phyloP scores from a whole-genome alignment of 2,113 vertebrate species.

The Callipepla californica region DNA sequence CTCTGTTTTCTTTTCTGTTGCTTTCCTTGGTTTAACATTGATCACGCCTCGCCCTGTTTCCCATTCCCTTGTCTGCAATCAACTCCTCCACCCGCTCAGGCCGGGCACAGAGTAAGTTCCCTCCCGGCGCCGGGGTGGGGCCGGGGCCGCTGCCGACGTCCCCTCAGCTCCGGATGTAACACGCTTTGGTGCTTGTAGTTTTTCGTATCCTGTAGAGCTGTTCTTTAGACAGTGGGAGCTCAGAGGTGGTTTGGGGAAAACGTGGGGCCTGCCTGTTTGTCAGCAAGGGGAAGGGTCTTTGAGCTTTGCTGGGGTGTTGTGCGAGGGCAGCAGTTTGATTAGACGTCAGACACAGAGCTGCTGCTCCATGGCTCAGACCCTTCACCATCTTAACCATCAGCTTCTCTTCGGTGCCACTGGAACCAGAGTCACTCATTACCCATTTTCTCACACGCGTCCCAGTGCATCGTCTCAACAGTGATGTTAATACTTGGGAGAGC shows the following conservation, averaged over 20 bases:
- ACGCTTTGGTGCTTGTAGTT: too few relatives aligned
- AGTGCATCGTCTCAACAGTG: neutral
- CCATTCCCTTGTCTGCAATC: constrained; percentile 88
- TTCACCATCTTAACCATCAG: neutral
- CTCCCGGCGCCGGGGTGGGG: constrained; percentile 23
- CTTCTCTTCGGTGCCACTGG: neutral
- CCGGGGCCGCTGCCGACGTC: too few relatives aligned
- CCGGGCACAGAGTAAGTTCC: constrained; percentile 99
- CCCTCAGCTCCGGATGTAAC: too few relatives aligned
- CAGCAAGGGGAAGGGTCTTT: neutral
- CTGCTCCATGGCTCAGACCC: neutral
- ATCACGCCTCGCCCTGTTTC: constrained; percentile 85
- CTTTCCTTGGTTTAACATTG: constrained; percentile 84
- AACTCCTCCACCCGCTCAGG: constrained; percentile 89
- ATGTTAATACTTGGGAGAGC: neutral
- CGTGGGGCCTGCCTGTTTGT: rapidly evolving
- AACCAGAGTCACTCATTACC: neutral
- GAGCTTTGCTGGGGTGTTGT: neutral
- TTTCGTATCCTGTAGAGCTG: neutral
- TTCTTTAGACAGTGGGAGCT: neutral
- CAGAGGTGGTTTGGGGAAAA: neutral
- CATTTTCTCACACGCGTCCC: neutral
- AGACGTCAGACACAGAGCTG: rapidly evolving
- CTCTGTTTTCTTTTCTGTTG: constrained; percentile 81
- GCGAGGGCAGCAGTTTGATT: neutral